Evolutionary conservation across 2,113 vertebrate species (phyloP).

Genomic region (Melanostigma gelatinosum): DNA sequence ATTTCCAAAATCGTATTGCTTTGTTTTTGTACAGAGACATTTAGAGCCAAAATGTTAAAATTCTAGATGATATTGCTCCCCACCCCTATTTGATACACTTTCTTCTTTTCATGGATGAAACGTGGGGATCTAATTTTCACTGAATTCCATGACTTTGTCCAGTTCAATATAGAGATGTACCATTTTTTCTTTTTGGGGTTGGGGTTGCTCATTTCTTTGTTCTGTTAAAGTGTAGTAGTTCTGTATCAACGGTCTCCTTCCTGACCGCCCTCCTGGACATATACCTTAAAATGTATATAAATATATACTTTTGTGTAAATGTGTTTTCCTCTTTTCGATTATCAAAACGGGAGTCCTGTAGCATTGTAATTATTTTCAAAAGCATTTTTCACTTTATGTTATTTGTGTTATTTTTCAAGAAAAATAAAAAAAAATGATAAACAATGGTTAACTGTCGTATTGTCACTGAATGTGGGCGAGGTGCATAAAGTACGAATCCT

Average conservation of each 20-base stretch:
- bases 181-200: constrained; percentile 11
- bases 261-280: constrained; percentile 65
- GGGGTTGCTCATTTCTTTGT: constrained; percentile 54
- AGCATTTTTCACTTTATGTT: constrained; percentile 79
- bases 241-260: constrained; percentile 57
- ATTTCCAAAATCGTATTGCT: constrained; percentile 71
- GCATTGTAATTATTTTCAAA: constrained; percentile 86
- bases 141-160: constrained; percentile 46
- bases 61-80: constrained; percentile 56
- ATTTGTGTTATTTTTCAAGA: constrained; percentile 82
- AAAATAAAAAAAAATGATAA: constrained; percentile 74
- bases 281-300: constrained; percentile 78
- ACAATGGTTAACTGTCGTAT: constrained; percentile 1
- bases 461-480: not conserved
- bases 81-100: constrained; percentile 65
- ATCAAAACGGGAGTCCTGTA: constrained; percentile 79
- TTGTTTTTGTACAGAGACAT: constrained; percentile 78
- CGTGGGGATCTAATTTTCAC: constrained; percentile 56
- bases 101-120: constrained; percentile 55
- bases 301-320: constrained; percentile 85
- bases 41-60: constrained; percentile 69
- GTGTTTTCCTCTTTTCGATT: constrained; percentile 80
- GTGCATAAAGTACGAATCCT: not conserved
- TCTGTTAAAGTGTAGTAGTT: constrained; percentile 67
- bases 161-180: constrained; percentile 61